These are phyloP conservation scores for Athalia circularis DNA, from an alignment of 2,888 invertebrate species.

Conservation along the genomic window DNA sequence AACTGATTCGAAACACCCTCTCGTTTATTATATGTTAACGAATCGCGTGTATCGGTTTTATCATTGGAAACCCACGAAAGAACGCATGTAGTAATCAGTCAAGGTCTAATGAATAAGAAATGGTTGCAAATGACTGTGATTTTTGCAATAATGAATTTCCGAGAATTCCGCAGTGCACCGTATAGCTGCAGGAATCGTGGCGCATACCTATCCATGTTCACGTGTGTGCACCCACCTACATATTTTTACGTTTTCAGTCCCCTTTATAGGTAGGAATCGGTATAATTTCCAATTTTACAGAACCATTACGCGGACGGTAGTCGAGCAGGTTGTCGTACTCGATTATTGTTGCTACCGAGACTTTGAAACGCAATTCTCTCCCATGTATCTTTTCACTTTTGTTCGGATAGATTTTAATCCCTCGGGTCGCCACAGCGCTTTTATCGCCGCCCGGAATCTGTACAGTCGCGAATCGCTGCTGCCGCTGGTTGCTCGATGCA, in stretches of 20 bases:
- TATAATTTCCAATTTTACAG: slow-evolving; percentile 40
- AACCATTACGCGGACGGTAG: slow-evolving; percentile 2
- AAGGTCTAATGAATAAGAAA: slow-evolving; percentile 34
- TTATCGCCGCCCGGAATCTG: slow-evolving; percentile 13
- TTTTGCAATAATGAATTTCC: slow-evolving; percentile 29
- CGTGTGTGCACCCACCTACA: too few relatives aligned
- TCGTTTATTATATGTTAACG: background rate
- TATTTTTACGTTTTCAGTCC: background rate
- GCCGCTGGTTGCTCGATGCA: slow-evolving; percentile 51
- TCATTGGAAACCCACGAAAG: background rate
- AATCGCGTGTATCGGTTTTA: background rate
- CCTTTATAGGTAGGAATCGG: slow-evolving; percentile 1
- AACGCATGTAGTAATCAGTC: slow-evolving; percentile 1
- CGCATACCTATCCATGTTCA: background rate
- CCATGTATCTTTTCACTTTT: background rate
- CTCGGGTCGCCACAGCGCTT: slow-evolving; percentile 15
- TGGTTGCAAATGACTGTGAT: slow-evolving; percentile 32
- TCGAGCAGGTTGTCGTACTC: background rate
- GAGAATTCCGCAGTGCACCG: background rate
- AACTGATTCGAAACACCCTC: background rate
- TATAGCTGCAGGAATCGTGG: background rate
- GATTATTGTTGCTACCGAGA: background rate
- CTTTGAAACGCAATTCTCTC: background rate
- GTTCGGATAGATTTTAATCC: slow-evolving; percentile 8
- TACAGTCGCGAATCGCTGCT: slow-evolving; percentile 6